Evolutionary conservation across 2,797 vertebrate genomes (phyloP).

Genomic region (Oreonectes daqikongensis): DNA sequence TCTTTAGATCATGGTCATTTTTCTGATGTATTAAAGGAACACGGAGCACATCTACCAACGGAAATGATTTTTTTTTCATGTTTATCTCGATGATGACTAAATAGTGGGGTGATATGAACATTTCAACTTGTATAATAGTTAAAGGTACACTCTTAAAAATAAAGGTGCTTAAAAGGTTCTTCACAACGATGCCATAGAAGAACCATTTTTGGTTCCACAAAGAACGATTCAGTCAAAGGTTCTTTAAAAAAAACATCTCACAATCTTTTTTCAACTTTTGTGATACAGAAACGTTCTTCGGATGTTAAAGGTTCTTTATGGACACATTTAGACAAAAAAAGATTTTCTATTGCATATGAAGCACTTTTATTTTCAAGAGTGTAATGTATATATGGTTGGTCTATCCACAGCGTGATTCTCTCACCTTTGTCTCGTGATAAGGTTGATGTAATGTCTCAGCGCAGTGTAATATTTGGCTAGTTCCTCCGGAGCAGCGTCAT

Average conservation of each 20-base stretch:
- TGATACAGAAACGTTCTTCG: too few relatives aligned
- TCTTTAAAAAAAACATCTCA: too few relatives aligned
- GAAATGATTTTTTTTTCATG: neutral
- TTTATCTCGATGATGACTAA: neutral
- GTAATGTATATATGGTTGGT: neutral
- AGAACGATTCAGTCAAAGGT: too few relatives aligned
- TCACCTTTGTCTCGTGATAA: slow-evolving; percentile 97
- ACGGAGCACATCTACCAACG: neutral
- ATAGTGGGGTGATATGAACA: neutral
- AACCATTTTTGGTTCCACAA: too few relatives aligned
- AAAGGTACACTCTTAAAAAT: too few relatives aligned
- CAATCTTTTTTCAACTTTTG: too few relatives aligned
- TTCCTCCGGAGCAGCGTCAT: slow-evolving; percentile 91
- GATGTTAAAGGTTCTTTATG: too few relatives aligned
- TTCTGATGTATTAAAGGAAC: neutral
- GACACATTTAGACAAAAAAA: too few relatives aligned
- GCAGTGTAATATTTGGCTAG: slow-evolving; percentile 97
- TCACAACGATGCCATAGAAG: too few relatives aligned
- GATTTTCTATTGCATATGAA: too few relatives aligned
- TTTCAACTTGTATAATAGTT: neutral
- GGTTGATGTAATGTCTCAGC: slow-evolving; percentile 97
- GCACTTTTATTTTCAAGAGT: too few relatives aligned
- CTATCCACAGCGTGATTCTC: slow-evolving; percentile 23
- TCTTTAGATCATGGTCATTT: slow-evolving; percentile 21
- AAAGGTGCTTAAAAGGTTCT: too few relatives aligned